phyloP scores from a whole-genome alignment of 2,113 vertebrate genomes.

The Protobothrops mucrosquamatus region DNA sequence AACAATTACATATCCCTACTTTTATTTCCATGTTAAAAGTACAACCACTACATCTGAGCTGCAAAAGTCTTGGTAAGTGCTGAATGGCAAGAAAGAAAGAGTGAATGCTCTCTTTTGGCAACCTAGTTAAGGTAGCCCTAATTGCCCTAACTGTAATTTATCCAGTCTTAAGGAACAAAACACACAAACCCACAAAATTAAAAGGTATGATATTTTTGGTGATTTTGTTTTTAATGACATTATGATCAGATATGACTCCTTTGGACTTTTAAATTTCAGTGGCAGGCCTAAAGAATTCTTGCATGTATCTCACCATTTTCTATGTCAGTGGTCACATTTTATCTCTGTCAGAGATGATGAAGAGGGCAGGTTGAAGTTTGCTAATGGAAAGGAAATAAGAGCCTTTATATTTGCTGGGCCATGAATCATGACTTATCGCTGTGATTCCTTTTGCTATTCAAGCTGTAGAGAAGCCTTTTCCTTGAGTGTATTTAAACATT shows the following conservation, averaged over 20 bases:
- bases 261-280: neutral
- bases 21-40: neutral
- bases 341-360: neutral
- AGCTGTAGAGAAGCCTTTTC: neutral
- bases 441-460: neutral
- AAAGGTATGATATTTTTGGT: neutral
- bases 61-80: neutral
- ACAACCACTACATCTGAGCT: neutral
- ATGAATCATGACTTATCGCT: neutral
- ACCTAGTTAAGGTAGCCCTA: neutral
- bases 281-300: neutral
- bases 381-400: constrained; percentile 9
- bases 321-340: neutral
- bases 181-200: neutral
- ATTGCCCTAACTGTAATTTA: neutral
- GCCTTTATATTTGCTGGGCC: constrained; percentile 4
- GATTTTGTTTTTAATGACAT: neutral
- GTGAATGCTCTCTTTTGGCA: neutral
- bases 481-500: neutral
- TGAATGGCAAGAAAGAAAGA: neutral
- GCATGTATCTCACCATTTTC: neutral
- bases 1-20: neutral
- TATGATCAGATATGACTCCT: neutral
- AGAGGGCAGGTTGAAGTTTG: neutral
- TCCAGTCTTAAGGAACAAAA: neutral